These are phyloP conservation scores for Neoascia interrupta DNA, from an alignment of 2,888 invertebrate species.

Conservation along the genomic window DNA sequence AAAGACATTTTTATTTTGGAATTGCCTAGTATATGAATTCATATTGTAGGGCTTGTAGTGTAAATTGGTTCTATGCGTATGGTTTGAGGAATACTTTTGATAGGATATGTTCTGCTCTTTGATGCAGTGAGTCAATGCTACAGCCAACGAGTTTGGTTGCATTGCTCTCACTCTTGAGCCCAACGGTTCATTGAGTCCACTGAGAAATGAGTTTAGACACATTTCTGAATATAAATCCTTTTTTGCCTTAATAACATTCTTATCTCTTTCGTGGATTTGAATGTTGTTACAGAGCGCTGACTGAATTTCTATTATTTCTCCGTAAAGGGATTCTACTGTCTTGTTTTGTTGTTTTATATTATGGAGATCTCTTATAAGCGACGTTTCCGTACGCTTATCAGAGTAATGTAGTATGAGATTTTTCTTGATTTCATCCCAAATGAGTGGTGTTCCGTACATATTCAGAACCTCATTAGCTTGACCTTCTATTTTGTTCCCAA, in stretches of 20 bases:
- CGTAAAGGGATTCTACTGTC: slow-evolving; percentile 62
- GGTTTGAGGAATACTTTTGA: slow-evolving; percentile 1
- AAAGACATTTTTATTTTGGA: not conserved
- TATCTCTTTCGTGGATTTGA: slow-evolving; percentile 60
- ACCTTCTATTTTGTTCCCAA: not conserved
- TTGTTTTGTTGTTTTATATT: slow-evolving; percentile 40
- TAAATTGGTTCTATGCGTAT: slow-evolving; percentile 1
- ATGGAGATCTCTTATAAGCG: slow-evolving; percentile 58
- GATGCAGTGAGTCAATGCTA: slow-evolving; percentile 10
- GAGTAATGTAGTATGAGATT: slow-evolving; percentile 63
- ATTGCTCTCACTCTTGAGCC: slow-evolving; percentile 69
- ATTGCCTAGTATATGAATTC: not conserved
- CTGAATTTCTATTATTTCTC: slow-evolving; percentile 68
- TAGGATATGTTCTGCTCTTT: slow-evolving; percentile 21
- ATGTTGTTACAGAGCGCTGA: slow-evolving; percentile 65
- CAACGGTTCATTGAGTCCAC: slow-evolving; percentile 63
- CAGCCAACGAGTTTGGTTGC: slow-evolving; percentile 53
- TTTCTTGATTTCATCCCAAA: slow-evolving; percentile 54
- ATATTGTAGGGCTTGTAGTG: not conserved
- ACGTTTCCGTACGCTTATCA: slow-evolving; percentile 64
- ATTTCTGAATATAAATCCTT: slow-evolving; percentile 65
- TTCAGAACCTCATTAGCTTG: not conserved
- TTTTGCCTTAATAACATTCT: slow-evolving; percentile 66
- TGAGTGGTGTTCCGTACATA: not conserved
- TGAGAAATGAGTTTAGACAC: slow-evolving; percentile 67